Percentiles rank a stretch among this genome's conserved stretches.
Evolutionary conservation across 1,140 invertebrate species (phyloP).

Genomic region (Drosophila virilis): DNA sequence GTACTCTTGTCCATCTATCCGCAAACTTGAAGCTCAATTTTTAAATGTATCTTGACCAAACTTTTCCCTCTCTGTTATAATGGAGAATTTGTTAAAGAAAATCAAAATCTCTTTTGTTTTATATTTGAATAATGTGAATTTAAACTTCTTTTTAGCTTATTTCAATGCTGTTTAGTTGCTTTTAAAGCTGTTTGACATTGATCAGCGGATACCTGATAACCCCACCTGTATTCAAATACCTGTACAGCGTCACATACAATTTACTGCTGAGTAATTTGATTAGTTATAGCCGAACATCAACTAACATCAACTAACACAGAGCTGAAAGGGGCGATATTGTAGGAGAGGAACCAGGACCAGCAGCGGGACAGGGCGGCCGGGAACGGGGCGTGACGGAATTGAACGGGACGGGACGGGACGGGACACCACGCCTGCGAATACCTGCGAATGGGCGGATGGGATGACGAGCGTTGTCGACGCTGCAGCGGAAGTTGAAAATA

Average conservation of each 20-base stretch:
- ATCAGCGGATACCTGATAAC: not conserved
- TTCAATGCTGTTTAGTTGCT: not conserved
- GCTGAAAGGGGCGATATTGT: not conserved
- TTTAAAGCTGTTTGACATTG: not conserved
- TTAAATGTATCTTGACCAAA: too few relatives aligned
- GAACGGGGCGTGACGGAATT: not conserved
- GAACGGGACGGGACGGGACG: not conserved
- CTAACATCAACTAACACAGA: slow-evolving; percentile 8
- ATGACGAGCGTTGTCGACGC: slow-evolving; percentile 7
- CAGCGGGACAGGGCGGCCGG: not conserved
- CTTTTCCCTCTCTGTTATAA: too few relatives aligned
- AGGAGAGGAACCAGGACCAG: not conserved
- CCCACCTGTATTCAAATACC: slow-evolving; percentile 25
- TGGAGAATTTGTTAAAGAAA: too few relatives aligned
- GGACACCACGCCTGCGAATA: slow-evolving; percentile 8
- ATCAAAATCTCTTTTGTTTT: too few relatives aligned
- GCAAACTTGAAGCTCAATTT: too few relatives aligned
- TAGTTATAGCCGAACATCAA: slow-evolving; percentile 47
- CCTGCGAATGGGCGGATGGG: slow-evolving; percentile 6
- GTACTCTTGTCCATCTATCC: too few relatives aligned
- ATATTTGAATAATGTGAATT: too few relatives aligned
- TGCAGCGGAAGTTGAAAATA: slow-evolving; percentile 62
- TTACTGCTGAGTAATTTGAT: slow-evolving; percentile 64
- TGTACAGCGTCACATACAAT: slow-evolving; percentile 39
- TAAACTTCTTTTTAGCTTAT: too few relatives aligned